Conservation (phyloP, 2,113 vertebrate genomes). For the Chroicocephalus ridibundus region DNA sequence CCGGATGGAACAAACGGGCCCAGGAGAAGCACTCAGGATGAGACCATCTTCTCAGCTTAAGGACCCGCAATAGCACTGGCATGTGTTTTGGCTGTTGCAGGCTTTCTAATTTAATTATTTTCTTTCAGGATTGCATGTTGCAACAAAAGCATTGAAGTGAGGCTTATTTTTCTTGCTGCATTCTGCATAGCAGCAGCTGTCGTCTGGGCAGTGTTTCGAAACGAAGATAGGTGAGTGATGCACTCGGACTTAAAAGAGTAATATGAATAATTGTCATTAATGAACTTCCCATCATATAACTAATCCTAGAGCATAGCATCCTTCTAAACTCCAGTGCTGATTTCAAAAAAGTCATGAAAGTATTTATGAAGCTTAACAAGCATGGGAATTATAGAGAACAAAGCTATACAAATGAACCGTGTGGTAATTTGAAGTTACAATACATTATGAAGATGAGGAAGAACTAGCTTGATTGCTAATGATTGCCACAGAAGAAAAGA, state of each 20-base stretch:
- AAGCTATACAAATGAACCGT: conserved; percentile 39
- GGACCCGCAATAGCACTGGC: neutral
- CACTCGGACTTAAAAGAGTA: neutral
- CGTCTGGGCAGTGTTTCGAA: conserved; percentile 90
- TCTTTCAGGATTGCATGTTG: conserved; percentile 77
- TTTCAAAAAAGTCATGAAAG: neutral
- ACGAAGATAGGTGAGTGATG: conserved; percentile 88
- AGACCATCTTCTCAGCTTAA: neutral
- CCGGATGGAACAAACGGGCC: neutral
- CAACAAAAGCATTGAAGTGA: conserved; percentile 79
- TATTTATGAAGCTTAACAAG: neutral
- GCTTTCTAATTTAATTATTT: neutral
- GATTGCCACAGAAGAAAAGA: neutral
- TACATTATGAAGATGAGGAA: neutral
- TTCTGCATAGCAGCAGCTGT: conserved; percentile 82
- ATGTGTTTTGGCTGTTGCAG: neutral
- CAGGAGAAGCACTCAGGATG: neutral
- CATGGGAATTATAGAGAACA: conserved; percentile 42
- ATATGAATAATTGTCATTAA: neutral
- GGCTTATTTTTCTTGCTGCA: conserved; percentile 82
- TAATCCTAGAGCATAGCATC: neutral
- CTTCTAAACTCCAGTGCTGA: neutral
- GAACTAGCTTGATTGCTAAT: neutral
- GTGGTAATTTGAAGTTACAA: conserved; percentile 4
- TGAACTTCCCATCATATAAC: neutral